Evolutionary conservation across 2,113 vertebrate species (phyloP), one percentile per base, ranked within the genome.

Genomic region (Phainopepla nitens): DNA sequence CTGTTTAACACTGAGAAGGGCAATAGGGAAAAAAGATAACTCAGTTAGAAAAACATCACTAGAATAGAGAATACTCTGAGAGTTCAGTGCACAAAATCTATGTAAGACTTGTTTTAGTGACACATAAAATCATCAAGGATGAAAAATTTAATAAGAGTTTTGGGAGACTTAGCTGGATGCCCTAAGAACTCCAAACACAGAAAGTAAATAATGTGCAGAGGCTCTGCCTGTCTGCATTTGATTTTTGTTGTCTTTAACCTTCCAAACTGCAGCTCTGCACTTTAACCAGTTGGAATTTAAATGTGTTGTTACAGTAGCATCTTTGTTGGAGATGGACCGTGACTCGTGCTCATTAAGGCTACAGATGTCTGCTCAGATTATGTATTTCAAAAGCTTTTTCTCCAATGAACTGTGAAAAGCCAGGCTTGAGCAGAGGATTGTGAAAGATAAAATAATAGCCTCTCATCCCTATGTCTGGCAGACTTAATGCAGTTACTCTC

Each of bases 281-380:
- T 92, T 96, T 49, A 94, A 94, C 68, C 79, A 27, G 70, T 88
- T 49, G 60, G 87, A 96, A 93, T 95, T 89, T 61, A 66, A 87
- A 91, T 80, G 73, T 62, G 53, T 69, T 86, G 45, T 79, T 81
- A 60, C 65, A 95, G 60, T 87, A 57, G 85, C 8, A 25, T 77
- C 86, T 96, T 93, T 90, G 72, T 51, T 93, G 84, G 75, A 70
- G 89, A 44, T 89, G 87, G 62, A 72, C 71, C 8, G 15, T 96
- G 75, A 72, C 87, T 85, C 10, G 6, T 87, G 53, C 88, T 96
- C 85, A 86, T 90, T 89, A 96, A 95, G 85, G 76, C 94, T 88
- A 84, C 89, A 89, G 95, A 81, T 96, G 94, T 93, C 91, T 89
- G 73, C 77, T 94, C 73, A 56, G 84, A 96, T 97, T 91, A 92